phyloP scores from a whole-genome alignment of 2,113 vertebrate genomes.

The Porphyrio hochstetteri region DNA sequence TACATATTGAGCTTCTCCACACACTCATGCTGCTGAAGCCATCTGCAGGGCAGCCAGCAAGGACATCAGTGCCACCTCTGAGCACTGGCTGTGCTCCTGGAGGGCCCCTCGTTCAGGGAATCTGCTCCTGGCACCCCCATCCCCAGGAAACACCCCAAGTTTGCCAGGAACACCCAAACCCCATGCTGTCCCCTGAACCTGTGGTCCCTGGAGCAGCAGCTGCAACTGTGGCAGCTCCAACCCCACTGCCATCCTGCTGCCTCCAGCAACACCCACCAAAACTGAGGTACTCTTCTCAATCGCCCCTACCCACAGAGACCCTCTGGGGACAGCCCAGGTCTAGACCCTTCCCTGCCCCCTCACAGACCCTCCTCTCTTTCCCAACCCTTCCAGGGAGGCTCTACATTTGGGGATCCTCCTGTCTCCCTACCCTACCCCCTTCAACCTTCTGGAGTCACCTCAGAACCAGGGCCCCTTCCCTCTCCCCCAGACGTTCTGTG shows the following conservation, averaged over 20 bases:
- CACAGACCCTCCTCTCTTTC: too few species aligned
- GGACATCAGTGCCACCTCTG: neutral
- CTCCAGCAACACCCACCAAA: neutral
- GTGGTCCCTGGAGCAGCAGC: accelerated
- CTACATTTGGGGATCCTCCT: neutral
- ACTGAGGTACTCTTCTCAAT: neutral
- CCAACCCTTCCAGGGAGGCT: neutral
- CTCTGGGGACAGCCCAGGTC: too few species aligned
- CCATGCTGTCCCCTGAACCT: accelerated
- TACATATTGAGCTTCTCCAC: slow-evolving; percentile 96
- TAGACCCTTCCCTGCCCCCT: neutral
- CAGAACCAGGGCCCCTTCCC: neutral
- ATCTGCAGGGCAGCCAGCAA: slow-evolving; percentile 71
- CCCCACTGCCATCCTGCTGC: neutral
- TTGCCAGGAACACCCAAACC: neutral
- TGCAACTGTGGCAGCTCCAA: neutral
- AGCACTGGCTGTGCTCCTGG: accelerated
- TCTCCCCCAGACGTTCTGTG: neutral
- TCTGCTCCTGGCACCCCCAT: neutral
- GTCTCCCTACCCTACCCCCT: too few species aligned
- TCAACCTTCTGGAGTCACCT: too few species aligned
- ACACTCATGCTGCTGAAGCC: slow-evolving; percentile 89
- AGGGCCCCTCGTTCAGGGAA: neutral
- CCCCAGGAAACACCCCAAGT: neutral
- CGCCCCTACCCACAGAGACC: neutral